Base-by-base conservation (phyloP, 2,888 invertebrate species). In the Proisotoma minuta region DNA sequence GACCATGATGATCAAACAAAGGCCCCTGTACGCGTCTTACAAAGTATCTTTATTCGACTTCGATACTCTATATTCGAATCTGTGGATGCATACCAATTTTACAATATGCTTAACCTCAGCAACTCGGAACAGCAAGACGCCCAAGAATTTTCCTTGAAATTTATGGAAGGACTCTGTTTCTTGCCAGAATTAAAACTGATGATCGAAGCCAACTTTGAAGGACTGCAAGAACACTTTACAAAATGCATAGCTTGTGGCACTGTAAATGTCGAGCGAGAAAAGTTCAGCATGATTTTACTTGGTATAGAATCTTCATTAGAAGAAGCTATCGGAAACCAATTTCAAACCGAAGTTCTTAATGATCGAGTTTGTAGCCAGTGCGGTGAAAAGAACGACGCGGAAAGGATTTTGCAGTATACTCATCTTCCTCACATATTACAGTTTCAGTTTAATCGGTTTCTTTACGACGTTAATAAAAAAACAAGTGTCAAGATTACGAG, bases 111-210 rank as follows among this genome's bases (percentile, higher is more conserved):
- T 5, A 81, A 82, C 3, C 76, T 85, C 54, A 82, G 84, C 74
- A 81, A 82, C 22, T 79, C 79, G 40, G 81, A 81, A 34, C 84
- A 85, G 69, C 84, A 84, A 78, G 85, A 85, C 78, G 84, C 84
- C 29, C 84, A 84, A 76, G 85, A 85, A 76, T 85, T 85, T 77
- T 82, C 83, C 12, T 84, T 84, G 26, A 77, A 85, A 26, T 82
- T 84, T 69, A 78, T 84, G 66, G 66, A 67, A 18, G n/a, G n/a
- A n/a, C n/a, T n/a, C n/a, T n/a, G n/a, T n/a, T 34, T 34, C 15
- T 34, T 34, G 34, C 8, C 8, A 10, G 34, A 34, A 15, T 15
- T 34, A 15, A 34, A 15, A 15, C 8, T 15, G 8, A 34, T 34
- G 8, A 10, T 34, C 34, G 34, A 34, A 8, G 15, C 34, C 34